Percentiles rank a stretch among this genome's conserved stretches.
Evolutionary conservation across 2,113 vertebrate species (phyloP).

Genomic region (Benitochromis conjunctus): DNA sequence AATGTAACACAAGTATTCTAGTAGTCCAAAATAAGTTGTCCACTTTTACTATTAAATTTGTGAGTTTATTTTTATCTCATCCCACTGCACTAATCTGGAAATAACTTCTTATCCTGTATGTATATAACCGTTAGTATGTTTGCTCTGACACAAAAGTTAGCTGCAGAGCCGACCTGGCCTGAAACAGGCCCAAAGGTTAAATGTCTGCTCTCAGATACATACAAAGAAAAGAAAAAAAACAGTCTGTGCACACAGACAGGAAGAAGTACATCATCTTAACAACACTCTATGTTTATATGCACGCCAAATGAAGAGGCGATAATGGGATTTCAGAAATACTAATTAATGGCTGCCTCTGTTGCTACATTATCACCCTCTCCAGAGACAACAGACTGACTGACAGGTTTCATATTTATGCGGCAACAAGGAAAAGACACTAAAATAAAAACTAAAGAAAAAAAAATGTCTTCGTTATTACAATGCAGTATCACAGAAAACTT

Average conservation of each 20-base stretch:
- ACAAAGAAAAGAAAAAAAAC: neutral
- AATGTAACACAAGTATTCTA: neutral
- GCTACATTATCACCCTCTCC: neutral
- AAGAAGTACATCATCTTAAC: neutral
- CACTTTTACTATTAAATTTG: slow-evolving; percentile 15
- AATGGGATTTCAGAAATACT: neutral
- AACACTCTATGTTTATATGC: neutral
- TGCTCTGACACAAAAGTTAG: slow-evolving; percentile 49
- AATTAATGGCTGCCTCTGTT: neutral
- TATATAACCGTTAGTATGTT: slow-evolving; percentile 12
- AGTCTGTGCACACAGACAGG: neutral
- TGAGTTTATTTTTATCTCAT: slow-evolving; percentile 47
- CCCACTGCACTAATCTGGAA: slow-evolving; percentile 24
- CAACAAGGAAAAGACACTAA: neutral
- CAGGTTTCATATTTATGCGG: neutral
- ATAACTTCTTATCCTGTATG: slow-evolving; percentile 1
- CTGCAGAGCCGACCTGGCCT: neutral
- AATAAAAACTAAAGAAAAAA: neutral
- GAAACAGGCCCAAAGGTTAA: slow-evolving; percentile 4
- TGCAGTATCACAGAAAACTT: neutral
- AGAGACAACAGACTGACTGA: neutral
- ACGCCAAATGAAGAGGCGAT: neutral
- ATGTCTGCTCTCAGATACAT: neutral
- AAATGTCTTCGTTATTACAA: neutral
- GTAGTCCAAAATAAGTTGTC: neutral